Percentiles rank a stretch among this genome's conserved stretches.
These are phyloP conservation scores for Nyctalus aviator DNA, from an alignment of 2,797 vertebrate genomes.

Conservation along the genomic window DNA sequence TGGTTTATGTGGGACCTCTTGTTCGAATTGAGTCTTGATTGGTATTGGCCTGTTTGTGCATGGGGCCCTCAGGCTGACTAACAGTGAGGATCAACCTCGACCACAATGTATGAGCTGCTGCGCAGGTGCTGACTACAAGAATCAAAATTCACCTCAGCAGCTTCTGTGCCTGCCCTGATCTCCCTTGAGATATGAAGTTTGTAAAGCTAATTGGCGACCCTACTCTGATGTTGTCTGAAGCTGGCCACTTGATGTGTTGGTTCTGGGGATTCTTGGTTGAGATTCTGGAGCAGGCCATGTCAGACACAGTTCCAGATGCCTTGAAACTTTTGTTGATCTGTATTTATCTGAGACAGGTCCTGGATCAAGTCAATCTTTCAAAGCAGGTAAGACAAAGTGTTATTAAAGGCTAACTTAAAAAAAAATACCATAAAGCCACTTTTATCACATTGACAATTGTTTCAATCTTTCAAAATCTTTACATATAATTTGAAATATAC, in stretches of 20 bases:
- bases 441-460: neutral
- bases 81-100: neutral
- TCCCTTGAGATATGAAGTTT: neutral
- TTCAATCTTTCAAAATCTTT: slow-evolving; percentile 37
- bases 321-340: too few species aligned
- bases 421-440: neutral
- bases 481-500: neutral
- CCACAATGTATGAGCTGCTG: neutral
- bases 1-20: neutral
- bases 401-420: slow-evolving; percentile 26
- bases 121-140: neutral
- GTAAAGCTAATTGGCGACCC: neutral
- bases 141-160: neutral
- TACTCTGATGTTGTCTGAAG: neutral
- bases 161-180: neutral
- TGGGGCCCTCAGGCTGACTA: neutral
- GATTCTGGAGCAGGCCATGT: neutral
- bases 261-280: neutral
- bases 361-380: neutral
- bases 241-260: neutral
- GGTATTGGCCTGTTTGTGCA: neutral
- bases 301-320: neutral
- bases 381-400: neutral
- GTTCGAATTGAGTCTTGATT: neutral
- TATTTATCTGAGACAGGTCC: too few species aligned